These are phyloP conservation scores for Dipodomys stephensi DNA, from an alignment of 2,113 vertebrate genomes.

Conservation along the genomic window DNA sequence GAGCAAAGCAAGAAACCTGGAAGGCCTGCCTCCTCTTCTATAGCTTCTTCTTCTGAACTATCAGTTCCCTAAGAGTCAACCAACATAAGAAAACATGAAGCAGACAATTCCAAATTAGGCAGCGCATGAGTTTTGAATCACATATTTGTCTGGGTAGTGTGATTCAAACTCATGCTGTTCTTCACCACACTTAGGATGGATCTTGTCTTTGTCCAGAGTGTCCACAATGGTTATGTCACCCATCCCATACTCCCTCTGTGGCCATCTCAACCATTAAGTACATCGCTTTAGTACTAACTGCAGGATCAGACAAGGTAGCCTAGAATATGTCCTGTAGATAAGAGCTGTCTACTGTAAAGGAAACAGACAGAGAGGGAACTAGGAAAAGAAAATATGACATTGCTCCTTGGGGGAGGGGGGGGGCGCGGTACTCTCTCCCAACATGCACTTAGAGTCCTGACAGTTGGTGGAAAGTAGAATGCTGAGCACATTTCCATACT, in stretches of 20 bases:
- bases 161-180: not conserved
- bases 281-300: not conserved
- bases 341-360: too few species aligned
- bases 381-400: too few species aligned
- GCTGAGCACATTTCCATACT: not conserved
- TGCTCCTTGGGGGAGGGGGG: too few species aligned
- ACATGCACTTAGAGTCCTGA: rapidly evolving
- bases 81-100: not conserved
- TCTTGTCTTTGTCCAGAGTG: not conserved
- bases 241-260: not conserved
- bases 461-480: not conserved
- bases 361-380: too few species aligned
- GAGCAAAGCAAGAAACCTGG: not conserved
- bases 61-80: not conserved
- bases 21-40: not conserved
- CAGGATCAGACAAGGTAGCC: too few species aligned
- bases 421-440: rapidly evolving
- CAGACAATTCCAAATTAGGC: not conserved
- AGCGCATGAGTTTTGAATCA: not conserved
- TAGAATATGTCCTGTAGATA: not conserved
- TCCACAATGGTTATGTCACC: too few species aligned
- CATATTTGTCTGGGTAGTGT: not conserved
- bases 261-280: not conserved
- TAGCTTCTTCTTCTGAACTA: not conserved
- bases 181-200: not conserved